Base-by-base conservation (phyloP, 2,888 invertebrate species). In the Ophion costatus region DNA sequence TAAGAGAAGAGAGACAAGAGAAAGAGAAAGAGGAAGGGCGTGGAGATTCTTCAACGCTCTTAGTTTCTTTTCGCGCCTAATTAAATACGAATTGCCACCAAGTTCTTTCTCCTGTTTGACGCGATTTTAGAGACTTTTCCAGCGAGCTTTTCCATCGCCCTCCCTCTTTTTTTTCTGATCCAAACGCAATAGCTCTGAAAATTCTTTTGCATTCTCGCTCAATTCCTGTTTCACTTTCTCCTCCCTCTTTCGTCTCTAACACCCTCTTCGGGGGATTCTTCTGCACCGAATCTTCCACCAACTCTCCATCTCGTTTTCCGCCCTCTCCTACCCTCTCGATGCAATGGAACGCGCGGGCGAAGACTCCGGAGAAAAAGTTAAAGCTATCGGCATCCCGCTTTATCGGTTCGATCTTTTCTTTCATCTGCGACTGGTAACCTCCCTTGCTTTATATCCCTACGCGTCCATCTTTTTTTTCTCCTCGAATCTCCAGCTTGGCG, bases 11-110 rank as follows among this genome's bases (percentile, higher is more conserved):
- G 24, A 24, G 24, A 24, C 24, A 24, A 24, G 24, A 80, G 63
- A 79, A 67, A 78, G 86, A 78, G 85, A 84, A 84, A 86, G 87
- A 85, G 79, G 29, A 59, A n/a, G 20, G 42, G 10, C 20, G 9
- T 0, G 20, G 20, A 9, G 9, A 20, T 4, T 4, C 6, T 80
- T 61, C 76, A 69, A 61, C 29, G 71, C 82, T 87, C 86, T 86
- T 79, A 83, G 88, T 87, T 90, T 89, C 89, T 86, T 88, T 89
- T 88, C 84, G 79, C 84, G 78, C 83, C 89, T 92, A 91, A 92
- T 92, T 92, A 92, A 92, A 92, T 91, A 90, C 89, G 89, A 91
- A 91, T 91, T 91, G 91, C 89, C 89, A 82, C 89, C 84, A 85
- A 86, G 87, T 90, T 90, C 90, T 88, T 90, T 89, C 87, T 83